A percentile compares a stretch with the other conserved stretches of the same genome.
These are phyloP conservation scores for Cirrhinus molitorella DNA, from an alignment of 2,797 vertebrate genomes.

Conservation along the genomic window DNA sequence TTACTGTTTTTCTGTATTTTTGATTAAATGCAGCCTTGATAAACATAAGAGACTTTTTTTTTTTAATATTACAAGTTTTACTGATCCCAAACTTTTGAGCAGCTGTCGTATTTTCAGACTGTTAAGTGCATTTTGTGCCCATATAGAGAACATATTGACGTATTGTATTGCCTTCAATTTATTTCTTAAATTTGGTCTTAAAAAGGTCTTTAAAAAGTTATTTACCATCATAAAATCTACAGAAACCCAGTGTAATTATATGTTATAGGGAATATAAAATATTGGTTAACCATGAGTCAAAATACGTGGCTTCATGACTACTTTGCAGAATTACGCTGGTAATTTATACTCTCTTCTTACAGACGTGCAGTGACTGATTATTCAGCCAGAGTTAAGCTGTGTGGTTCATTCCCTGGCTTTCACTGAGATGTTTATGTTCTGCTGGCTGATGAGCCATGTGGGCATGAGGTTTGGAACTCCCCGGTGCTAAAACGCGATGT, in stretches of 20 bases:
- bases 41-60: no score
- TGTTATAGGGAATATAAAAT: conserved; percentile 12
- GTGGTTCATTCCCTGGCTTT: conserved; percentile 50
- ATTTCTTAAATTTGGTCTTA: neutral
- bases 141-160: neutral
- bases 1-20: no score
- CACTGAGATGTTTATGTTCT: conserved; percentile 64
- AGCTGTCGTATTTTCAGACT: neutral
- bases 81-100: no score
- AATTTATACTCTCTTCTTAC: neutral
- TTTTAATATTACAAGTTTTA: no score
- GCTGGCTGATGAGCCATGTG: conserved; percentile 72
- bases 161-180: neutral
- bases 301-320: neutral
- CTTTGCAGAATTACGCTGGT: neutral
- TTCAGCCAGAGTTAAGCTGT: conserved; percentile 48
- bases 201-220: neutral
- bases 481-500: conserved; percentile 70
- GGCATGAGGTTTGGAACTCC: conserved; percentile 71
- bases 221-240: neutral
- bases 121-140: neutral
- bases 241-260: neutral
- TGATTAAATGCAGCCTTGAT: no score
- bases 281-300: neutral
- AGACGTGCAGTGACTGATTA: conserved; percentile 30